Evolutionary conservation across 1,140 invertebrate species (phyloP), one percentile per base, ranked within the genome.

Genomic region (Muscidifurax raptorellus): DNA sequence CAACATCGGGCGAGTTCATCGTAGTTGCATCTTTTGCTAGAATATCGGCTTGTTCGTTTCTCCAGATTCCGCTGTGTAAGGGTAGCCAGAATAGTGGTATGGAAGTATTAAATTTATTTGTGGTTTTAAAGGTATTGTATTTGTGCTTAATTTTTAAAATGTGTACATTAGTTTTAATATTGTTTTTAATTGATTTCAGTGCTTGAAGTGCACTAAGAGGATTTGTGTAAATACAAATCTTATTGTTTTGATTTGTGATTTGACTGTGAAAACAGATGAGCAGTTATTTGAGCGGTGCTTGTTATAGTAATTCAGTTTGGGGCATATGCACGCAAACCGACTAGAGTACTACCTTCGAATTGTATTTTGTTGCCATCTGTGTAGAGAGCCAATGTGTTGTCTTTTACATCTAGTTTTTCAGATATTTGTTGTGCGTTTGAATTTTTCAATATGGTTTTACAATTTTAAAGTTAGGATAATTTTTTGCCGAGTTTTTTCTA

Each of bases 181-280:
- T 36, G 15, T 69, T 36, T 69, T 69, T n/a, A 67, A 30, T 66
- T 40, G 59, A 66, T 10, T 40, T 80, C 15, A 80, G 15, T 36
- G 78, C 7, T 40, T 80, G 64, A 12, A 69, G 40, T 28, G 22
- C 78, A 27, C 78, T 80, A 15, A 80, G 52, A n/a, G 64, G 44
- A 32, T 80, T 64, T 22, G 64, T 15, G 64, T 67, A 69, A 69
- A 80, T 80, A 22, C 25, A 40, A 7, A 80, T 28, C n/a, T 69
- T 69, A 1, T 32, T 32, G 32, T 44, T 44, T 44, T 44, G 44
- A 1, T 12, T 12, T 44, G 1, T 10, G 3, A 44, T 44, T 44
- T 10, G 12, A 9, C 44, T 44, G 44, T 44, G 12, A 12, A 47
- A 10, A 47, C 7, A 47, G 13, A 47, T 47, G 44, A 47, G 44